Evolutionary conservation across 2,113 vertebrate species (phyloP), one percentile per base, ranked within the genome.

Genomic region (Cochlearius cochlearius): DNA sequence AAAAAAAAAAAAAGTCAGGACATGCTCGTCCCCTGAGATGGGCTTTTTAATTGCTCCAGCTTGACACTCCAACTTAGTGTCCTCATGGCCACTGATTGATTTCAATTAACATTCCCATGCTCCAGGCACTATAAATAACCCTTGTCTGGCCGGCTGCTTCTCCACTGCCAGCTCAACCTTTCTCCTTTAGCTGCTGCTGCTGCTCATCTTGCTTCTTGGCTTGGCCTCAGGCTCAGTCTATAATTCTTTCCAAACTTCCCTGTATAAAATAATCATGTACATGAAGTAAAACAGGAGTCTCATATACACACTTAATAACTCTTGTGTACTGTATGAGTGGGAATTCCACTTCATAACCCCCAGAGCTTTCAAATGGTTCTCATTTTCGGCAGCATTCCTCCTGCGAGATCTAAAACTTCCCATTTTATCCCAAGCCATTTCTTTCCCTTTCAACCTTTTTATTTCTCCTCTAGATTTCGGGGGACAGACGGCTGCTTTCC

Each of bases 251-350:
- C 98, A 98, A 98, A 97, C 97, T 97, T 79, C 91, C 97, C 97
- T 97, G 98, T 98, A 98, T 98, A 98, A 98, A 98, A 98, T 98
- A 98, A 98, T 98, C 98, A 98, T 97, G 98, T 98, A 98, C 98
- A 98, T 98, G 98, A 98, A 98, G 97, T 97, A 98, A 98, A 98
- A 98, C 98, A 98, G 98, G 98, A 98, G 98, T 97, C 97, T 98
- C 96, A 90, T 97, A 97, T 97, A 97, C 97, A 97, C 98, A 98
- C 98, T 98, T 98, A 98, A 98, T 98, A 98, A 98, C 97, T 98
- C 98, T 98, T 98, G 97, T 94, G 96, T 97, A 97, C 97, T 97
- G 94, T 97, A 96, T 98, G 96, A 98, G 98, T 96, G 98, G 98
- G 98, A 98, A 98, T 98, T 98, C 98, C 97, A 98, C 97, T 97